phyloP scores from a whole-genome alignment of 1,140 invertebrate species.

The Aradophagus sp. region DNA sequence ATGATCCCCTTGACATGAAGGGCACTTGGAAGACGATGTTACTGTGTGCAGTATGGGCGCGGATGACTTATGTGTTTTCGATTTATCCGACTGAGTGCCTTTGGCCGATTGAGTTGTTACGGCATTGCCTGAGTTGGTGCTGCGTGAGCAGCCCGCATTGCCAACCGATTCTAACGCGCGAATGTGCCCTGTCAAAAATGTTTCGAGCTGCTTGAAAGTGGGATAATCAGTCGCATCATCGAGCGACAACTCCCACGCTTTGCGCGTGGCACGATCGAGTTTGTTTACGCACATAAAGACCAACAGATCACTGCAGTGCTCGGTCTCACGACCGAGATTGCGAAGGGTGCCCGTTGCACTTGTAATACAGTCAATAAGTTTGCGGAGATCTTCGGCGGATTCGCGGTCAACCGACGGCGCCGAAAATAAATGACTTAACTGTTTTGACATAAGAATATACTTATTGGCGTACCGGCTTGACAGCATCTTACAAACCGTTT shows the following conservation, averaged over 20 bases:
- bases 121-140: not conserved
- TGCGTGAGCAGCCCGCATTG: not conserved
- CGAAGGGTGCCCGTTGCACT: no score
- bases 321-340: not conserved
- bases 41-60: not conserved
- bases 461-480: no score
- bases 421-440: no score
- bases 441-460: no score
- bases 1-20: not conserved
- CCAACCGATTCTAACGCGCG: not conserved
- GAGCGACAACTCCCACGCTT: not conserved
- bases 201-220: not conserved
- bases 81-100: not conserved
- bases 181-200: not conserved
- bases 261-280: not conserved
- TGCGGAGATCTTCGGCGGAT: no score
- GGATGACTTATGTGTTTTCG: no score
- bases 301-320: not conserved
- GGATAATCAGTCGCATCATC: not conserved
- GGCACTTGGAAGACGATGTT: not conserved
- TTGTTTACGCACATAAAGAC: not conserved
- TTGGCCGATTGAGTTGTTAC: not conserved
- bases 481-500: no score
- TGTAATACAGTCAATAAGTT: no score
- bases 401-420: no score